Base-by-base conservation (phyloP, 2,113 vertebrate genomes). In the Chamaea fasciata region DNA sequence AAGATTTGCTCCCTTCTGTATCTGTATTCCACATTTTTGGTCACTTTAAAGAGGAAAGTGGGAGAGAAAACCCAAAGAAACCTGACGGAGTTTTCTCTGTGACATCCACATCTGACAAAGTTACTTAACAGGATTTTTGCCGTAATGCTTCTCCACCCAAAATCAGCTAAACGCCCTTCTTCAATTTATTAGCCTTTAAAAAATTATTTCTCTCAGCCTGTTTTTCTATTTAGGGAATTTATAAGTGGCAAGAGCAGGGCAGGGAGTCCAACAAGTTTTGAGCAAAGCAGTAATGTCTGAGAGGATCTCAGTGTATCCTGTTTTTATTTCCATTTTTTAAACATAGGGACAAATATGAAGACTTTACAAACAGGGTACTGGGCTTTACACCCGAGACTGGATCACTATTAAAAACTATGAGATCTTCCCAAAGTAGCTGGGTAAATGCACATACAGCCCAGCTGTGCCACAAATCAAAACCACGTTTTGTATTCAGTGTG, bases 401-500 rank as follows among this genome's bases (percentile, higher is more conserved):
- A 65, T 18, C 18, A 33, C n/a, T 63, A n/a, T 60, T 23, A 1
- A 8, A 57, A 57, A 87, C 26, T 7, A 18, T 1, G 27, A 52
- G 2, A 42, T 80, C 56, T 86, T 90, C 73, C 52, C 24, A 64
- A 63, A 89, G 20, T 53, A 70, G 22, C 65, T 92, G 71, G 6
- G 42, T 60, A 88, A 88, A 81, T 60, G 41, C 52, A 59, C 4
- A 2, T 18, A 15, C 15, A 83, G 56, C 76, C 44, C 73, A 94
- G 53, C 83, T 89, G 60, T 70, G 59, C 46, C 27, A 13, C 4
- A 0, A 53, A 71, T 15, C 56, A 33, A 15, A 57, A 23, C 4
- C 50, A 39, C n/a, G 78, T 94, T 96, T 74, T 26, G 47, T 35
- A 95, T 96, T 94, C 95, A 67, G 73, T 4, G 56, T 77, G 60